Evolutionary conservation across 2,113 vertebrate species (phyloP).

Genomic region (Megaceryle maxima): DNA sequence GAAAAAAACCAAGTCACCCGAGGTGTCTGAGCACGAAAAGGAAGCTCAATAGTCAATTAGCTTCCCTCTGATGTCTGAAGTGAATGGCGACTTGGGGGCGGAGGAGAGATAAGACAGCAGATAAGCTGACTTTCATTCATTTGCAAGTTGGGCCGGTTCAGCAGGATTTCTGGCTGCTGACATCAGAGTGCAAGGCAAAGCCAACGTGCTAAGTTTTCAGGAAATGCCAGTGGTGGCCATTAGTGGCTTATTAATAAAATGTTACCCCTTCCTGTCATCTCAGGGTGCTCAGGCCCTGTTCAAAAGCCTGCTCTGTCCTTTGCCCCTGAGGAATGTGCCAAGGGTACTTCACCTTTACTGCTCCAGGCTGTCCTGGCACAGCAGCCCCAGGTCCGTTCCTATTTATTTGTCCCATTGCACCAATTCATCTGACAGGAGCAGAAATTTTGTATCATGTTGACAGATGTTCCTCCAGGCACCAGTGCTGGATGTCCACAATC

Average conservation of each 20-base stretch:
- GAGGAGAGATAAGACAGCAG: slow-evolving; percentile 3
- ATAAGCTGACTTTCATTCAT: neutral
- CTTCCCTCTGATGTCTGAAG: slow-evolving; percentile 1
- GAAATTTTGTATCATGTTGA: accelerated
- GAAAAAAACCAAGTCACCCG: neutral
- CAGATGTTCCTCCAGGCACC: neutral
- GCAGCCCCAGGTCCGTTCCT: accelerated
- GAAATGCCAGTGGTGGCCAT: slow-evolving; percentile 1
- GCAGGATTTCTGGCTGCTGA: slow-evolving; percentile 39
- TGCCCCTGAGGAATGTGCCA: neutral
- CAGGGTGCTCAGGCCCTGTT: neutral
- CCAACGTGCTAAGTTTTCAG: neutral
- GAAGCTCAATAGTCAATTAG: slow-evolving; percentile 14
- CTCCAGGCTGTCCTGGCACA: neutral
- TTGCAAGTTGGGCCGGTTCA: neutral
- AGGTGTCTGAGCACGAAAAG: slow-evolving; percentile 16
- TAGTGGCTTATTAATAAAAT: slow-evolving; percentile 7
- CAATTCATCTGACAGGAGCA: neutral
- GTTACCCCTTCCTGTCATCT: neutral
- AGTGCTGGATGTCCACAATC: neutral
- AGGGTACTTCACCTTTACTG: neutral
- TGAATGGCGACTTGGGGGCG: neutral
- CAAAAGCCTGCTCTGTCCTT: neutral
- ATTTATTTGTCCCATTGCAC: neutral
- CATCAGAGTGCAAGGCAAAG: neutral